Percentiles rank a stretch among this genome's conserved stretches.
Evolutionary conservation across 2,797 vertebrate species (phyloP).

Genomic region (Gymnoscopelus microlampas): DNA sequence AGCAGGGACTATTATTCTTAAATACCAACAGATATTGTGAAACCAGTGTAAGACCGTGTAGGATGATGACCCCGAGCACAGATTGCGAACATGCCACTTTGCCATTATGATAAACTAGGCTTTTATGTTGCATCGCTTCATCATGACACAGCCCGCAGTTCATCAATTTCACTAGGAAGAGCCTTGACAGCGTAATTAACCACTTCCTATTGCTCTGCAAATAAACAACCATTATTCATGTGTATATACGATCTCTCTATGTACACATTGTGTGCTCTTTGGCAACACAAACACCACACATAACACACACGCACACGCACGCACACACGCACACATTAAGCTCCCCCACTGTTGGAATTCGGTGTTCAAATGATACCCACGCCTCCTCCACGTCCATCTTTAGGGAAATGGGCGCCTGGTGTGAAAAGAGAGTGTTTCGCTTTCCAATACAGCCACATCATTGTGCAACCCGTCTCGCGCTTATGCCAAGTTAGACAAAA

Average conservation of each 20-base stretch:
- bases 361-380: conserved; percentile 46
- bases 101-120: conserved; percentile 49
- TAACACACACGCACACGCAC: no score
- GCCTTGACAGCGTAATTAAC: conserved; percentile 64
- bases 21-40: not conserved
- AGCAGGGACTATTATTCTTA: no score
- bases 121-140: conserved; percentile 56
- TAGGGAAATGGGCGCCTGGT: conserved; percentile 26
- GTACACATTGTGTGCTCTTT: conserved; percentile 1
- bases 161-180: conserved; percentile 60
- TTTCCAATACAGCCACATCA: conserved; percentile 35
- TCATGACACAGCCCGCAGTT: conserved; percentile 54
- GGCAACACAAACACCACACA: conserved; percentile 17
- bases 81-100: conserved; percentile 25
- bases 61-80: conserved; percentile 4
- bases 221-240: conserved; percentile 68
- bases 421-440: conserved; percentile 29
- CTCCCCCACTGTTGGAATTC: conserved; percentile 4
- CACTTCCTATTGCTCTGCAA: conserved; percentile 60
- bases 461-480: conserved; percentile 34
- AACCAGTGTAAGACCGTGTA: not conserved
- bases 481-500: conserved; percentile 66
- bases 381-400: conserved; percentile 19
- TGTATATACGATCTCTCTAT: conserved; percentile 34
- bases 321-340: conserved; percentile 15